These are phyloP conservation scores for Cheilosia pagana DNA, from an alignment of 2,888 invertebrate species.

Conservation along the genomic window DNA sequence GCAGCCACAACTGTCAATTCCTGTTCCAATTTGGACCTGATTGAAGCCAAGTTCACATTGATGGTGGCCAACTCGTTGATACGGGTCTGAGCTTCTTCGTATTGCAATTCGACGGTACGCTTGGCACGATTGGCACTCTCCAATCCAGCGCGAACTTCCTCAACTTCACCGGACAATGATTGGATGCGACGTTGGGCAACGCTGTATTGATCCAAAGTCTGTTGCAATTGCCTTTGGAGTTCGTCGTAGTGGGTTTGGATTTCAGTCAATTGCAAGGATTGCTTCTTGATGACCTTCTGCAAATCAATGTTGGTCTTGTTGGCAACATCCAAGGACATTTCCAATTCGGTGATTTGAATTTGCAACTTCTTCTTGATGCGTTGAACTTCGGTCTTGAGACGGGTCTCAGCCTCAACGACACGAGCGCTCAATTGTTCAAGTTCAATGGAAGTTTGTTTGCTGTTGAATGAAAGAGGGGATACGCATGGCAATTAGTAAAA, in stretches of 20 bases:
- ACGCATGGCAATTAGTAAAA: not conserved
- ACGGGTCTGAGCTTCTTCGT: conserved; percentile 95
- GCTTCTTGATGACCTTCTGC: conserved; percentile 99
- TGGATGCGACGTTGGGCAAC: conserved; percentile 95
- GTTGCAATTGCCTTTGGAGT: conserved; percentile 97
- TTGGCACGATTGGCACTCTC: conserved; percentile 96
- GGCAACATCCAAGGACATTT: conserved; percentile 97
- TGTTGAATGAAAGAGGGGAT: conserved; percentile 81
- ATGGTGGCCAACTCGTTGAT: conserved; percentile 97
- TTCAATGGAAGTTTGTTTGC: conserved; percentile 99
- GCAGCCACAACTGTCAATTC: conserved; percentile 95
- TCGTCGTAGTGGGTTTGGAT: conserved; percentile 98
- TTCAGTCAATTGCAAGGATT: conserved; percentile 95
- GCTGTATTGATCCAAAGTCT: conserved; percentile 96
- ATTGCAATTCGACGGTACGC: conserved; percentile 94
- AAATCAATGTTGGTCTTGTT: conserved; percentile 99
- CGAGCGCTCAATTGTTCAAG: conserved; percentile 98
- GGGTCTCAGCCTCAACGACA: conserved; percentile 97
- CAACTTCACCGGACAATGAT: conserved; percentile 96
- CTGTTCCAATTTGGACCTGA: conserved; percentile 97
- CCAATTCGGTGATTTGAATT: conserved; percentile 98
- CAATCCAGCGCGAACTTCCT: conserved; percentile 96
- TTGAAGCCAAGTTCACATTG: conserved; percentile 97
- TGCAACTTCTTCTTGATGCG: conserved; percentile 99
- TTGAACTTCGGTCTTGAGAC: conserved; percentile 96